Evolutionary conservation across 2,113 vertebrate genomes (phyloP), one percentile per base, ranked within the genome.

Genomic region (Theropithecus gelada): DNA sequence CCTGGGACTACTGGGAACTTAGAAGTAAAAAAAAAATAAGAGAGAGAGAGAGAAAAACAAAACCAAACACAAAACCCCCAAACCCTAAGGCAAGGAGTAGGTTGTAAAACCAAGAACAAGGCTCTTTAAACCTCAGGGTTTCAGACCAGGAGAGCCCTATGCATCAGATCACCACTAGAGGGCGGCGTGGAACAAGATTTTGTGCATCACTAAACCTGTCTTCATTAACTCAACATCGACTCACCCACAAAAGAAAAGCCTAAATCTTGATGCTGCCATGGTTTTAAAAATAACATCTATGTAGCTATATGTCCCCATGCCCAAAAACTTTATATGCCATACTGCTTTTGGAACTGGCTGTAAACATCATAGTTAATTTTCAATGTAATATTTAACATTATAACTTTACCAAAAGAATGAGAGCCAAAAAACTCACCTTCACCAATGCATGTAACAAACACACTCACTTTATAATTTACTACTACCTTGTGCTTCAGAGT

Each of bases 161-260:
- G 68, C 64, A 35, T 11, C 50, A 8, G 0, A 83, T 6, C 3
- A 73, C 93, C 95, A 97, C 83, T 72, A 96, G 97, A 96, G 96
- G 97, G 95, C 92, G 85, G 90, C 3, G 18, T 32, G 55, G 82
- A 81, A 40, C 35, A 14, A 40, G 35, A 52, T 79, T 87, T 61
- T 88, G 83, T 8, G 23, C 43, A 55, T 18, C 68, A 73, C 57
- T 30, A 35, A n/a, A 57, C n/a, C 17, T 30, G 22, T 8, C 45
- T 91, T 90, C 22, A 6, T 14, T 20, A 50, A 22, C 10, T 30
- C 13, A 81, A 8, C 40, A 52, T 2, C 50, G 66, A 79, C 9
- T 38, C 16, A 40, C 3, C 10, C 4, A 5, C 43, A 55, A 79
- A 30, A 83, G 50, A 66, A 70, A 86, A 66, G 40, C 10, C 57